phyloP scores from a whole-genome alignment of 1,140 invertebrate genomes.

The Drosophila persimilis region DNA sequence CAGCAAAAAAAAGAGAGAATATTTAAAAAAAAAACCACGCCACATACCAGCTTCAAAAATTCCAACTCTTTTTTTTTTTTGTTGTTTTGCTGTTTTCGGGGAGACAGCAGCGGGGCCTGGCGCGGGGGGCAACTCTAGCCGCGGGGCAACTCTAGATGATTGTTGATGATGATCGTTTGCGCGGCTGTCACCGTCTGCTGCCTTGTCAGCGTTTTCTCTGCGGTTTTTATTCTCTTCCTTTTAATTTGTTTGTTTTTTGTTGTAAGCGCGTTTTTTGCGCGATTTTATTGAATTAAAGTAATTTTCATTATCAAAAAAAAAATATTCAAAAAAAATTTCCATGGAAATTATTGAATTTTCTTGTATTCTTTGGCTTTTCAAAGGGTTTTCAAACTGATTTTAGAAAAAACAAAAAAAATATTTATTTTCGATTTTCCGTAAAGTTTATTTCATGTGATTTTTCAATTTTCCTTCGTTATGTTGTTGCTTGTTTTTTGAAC shows the following conservation, averaged over 20 bases:
- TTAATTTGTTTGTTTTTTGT: too few species aligned
- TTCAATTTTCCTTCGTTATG: neutral
- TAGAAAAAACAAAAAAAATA: too few species aligned
- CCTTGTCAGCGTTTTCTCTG: conserved; percentile 41
- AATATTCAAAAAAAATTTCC: too few species aligned
- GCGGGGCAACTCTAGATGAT: conserved; percentile 38
- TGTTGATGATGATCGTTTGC: conserved; percentile 22
- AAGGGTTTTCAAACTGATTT: too few species aligned
- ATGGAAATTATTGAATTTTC: too few species aligned
- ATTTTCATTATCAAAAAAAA: conserved; percentile 1
- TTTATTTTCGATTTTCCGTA: neutral
- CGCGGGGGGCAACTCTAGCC: too few species aligned
- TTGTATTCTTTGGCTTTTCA: too few species aligned
- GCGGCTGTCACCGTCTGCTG: conserved; percentile 13
- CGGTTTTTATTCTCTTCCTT: conserved; percentile 3
- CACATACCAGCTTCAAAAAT: conserved; percentile 53
- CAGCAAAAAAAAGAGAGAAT: neutral
- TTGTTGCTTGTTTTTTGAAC: conserved; percentile 7
- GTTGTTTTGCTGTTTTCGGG: conserved; percentile 13
- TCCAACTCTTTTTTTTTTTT: conserved; percentile 35
- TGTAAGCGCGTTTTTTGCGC: conserved; percentile 23
- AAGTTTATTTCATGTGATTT: neutral
- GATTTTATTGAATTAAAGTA: conserved; percentile 42
- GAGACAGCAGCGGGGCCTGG: conserved; percentile 37
- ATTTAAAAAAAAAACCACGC: conserved; percentile 12